Evolutionary conservation across 1,140 invertebrate genomes (phyloP).

Genomic region (Parapsyche elsis): DNA sequence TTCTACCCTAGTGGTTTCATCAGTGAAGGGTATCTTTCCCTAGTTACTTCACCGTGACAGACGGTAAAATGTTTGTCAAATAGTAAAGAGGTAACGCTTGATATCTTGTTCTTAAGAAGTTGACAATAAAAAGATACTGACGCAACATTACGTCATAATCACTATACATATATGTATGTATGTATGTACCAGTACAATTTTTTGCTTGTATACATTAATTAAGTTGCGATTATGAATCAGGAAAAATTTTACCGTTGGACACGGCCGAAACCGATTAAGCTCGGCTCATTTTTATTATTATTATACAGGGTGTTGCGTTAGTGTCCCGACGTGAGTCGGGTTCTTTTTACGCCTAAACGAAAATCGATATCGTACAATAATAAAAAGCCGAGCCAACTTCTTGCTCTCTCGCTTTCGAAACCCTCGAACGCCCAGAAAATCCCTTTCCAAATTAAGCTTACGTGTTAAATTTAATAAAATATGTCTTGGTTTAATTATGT

Average conservation of each 20-base stretch:
- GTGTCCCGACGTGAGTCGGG: background rate
- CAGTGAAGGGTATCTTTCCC: no score
- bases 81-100: no score
- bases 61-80: no score
- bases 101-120: no score
- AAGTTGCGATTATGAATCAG: background rate
- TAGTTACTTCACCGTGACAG: no score
- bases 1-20: no score
- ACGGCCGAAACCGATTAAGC: background rate
- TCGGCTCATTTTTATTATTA: background rate
- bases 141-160: background rate
- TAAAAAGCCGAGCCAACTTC: background rate
- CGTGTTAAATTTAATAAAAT: no score
- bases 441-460: no score
- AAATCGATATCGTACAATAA: conserved; percentile 4
- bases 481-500: no score
- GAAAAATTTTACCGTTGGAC: background rate
- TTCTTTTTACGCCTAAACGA: background rate
- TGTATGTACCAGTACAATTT: background rate
- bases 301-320: background rate
- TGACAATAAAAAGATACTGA: no score
- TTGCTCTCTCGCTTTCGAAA: no score
- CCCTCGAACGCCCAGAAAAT: no score
- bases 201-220: background rate
- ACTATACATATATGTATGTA: background rate